phyloP scores from a whole-genome alignment of 2,888 invertebrate genomes.

The Ypsolopha sequella region DNA sequence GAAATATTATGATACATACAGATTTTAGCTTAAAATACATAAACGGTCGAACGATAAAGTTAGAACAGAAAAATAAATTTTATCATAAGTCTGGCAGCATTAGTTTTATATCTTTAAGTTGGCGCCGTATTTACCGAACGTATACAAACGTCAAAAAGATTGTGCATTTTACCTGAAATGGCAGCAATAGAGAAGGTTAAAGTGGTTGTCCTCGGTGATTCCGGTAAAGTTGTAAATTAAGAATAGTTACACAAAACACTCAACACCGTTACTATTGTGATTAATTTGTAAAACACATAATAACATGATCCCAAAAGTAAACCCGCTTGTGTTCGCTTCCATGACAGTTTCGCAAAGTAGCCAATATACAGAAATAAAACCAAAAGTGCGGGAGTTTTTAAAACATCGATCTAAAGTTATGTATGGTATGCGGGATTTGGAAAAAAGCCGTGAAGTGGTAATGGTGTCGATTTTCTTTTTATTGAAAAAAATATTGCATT shows the following conservation, averaged over 20 bases:
- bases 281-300: neutral
- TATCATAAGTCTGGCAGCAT: neutral
- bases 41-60: slow-evolving; percentile 1
- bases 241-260: slow-evolving; percentile 21
- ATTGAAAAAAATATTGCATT: too few relatives aligned
- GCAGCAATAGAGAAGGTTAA: slow-evolving; percentile 91
- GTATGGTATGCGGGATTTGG: too few relatives aligned
- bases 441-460: too few relatives aligned
- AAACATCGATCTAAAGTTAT: neutral
- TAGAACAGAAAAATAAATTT: neutral
- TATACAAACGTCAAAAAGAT: slow-evolving; percentile 32
- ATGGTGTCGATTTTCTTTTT: too few relatives aligned
- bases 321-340: slow-evolving; percentile 27
- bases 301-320: neutral
- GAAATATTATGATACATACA: too few relatives aligned
- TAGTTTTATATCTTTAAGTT: too few relatives aligned
- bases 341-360: slow-evolving; percentile 41
- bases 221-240: slow-evolving; percentile 67
- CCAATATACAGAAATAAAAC: slow-evolving; percentile 26
- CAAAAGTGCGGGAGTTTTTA: slow-evolving; percentile 21
- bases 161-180: slow-evolving; percentile 57
- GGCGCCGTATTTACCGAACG: neutral
- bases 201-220: slow-evolving; percentile 92
- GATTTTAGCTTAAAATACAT: too few relatives aligned
- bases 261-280: slow-evolving; percentile 12